Base-by-base conservation (phyloP, 2,797 vertebrate genomes). In the Catamblyrhynchus diadema region DNA sequence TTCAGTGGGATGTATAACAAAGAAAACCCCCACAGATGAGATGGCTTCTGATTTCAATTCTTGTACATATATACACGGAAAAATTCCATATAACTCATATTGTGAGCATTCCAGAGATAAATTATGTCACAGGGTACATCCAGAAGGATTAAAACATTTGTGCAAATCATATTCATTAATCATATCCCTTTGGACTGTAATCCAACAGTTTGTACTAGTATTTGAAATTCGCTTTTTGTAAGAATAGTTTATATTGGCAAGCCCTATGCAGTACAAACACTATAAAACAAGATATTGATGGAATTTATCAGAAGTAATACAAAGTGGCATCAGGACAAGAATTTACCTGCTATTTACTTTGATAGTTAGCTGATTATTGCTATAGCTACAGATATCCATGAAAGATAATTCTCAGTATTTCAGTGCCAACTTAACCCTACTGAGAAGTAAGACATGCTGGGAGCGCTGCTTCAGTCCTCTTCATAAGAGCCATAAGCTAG, bases 381-480 rank as follows among this genome's bases (percentile, higher is more conserved):
- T 90, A 39, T 15, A 87, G 24, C 10, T 59, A 53, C 2, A 3
- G 39, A 61, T 10, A 32, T 16, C 20, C 9, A 44, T 0, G 0
- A 47, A 70, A 79, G 32, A 56, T 13, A 54, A 56, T 65, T 61
- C 13, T 77, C 24, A 54, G 22, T 41, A 71, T 74, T 92, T 71
- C 33, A n/a, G 2, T n/a, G 37, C 12, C 23, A 61, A 4, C 18
- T 44, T 66, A 65, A 72, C 28, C 13, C 18, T 50, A 20, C 39
- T 35, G 51, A 70, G 61, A 61, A 78, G 42, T 5, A 70, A 71
- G n/a, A 66, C 47, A 53, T 0, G 0, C 12, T 15, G 22, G 20
- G 10, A 32, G 4, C 19, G 37, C 21, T 77, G 28, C 7, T 61
- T 70, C 85, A 72, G 28, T 41, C 39, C 33, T 45, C 51, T 39